These are phyloP conservation scores for Bombus pyrosoma DNA, from an alignment of 1,140 invertebrate species.

Conservation along the genomic window DNA sequence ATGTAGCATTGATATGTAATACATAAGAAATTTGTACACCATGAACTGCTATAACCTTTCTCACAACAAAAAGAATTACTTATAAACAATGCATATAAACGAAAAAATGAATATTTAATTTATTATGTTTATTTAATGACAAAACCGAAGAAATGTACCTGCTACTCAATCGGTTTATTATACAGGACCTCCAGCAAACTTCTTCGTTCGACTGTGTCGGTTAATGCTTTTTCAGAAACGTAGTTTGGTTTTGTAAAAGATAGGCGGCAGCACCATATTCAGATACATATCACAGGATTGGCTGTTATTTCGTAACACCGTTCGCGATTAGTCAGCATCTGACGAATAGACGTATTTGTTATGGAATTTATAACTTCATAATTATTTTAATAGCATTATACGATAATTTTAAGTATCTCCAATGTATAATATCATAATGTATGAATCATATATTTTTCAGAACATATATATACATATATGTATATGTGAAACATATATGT, in stretches of 20 bases:
- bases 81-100: background rate
- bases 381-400: conserved; percentile 9
- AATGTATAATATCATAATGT: background rate
- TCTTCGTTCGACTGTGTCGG: background rate
- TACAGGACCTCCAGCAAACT: background rate
- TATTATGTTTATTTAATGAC: background rate
- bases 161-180: background rate
- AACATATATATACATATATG: background rate
- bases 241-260: conserved; percentile 15
- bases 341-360: conserved; percentile 40
- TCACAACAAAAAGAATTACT: background rate
- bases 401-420: background rate
- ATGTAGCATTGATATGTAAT: background rate
- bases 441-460: background rate
- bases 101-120: background rate
- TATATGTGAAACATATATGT: background rate
- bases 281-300: conserved; percentile 32
- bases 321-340: conserved; percentile 2
- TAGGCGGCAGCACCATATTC: conserved; percentile 31
- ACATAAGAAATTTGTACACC: background rate
- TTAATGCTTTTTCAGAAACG: conserved; percentile 32
- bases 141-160: conserved; percentile 1
- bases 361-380: conserved; percentile 21
- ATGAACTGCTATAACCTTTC: background rate
- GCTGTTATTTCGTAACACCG: conserved; percentile 21